These are phyloP conservation scores for Fundulus diaphanus DNA, from an alignment of 2,797 vertebrate species.

Conservation along the genomic window DNA sequence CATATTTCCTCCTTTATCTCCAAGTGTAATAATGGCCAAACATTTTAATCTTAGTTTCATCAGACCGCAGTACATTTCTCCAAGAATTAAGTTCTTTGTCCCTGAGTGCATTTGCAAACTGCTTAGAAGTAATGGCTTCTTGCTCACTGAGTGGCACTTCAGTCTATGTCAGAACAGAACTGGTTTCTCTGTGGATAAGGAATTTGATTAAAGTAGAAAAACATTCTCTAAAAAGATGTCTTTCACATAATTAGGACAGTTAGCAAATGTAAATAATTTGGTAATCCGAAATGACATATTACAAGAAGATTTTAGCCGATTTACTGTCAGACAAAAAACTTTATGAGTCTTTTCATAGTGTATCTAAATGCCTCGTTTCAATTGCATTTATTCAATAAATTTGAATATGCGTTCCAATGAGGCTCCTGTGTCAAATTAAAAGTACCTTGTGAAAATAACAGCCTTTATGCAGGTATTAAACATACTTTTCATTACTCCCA, in stretches of 20 bases:
- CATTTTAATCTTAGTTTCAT: too few species aligned
- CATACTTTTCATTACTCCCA: not conserved
- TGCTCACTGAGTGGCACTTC: not conserved
- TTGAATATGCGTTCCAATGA: not conserved
- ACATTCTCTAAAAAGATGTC: not conserved
- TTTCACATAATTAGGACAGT: not conserved
- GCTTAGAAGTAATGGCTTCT: too few species aligned
- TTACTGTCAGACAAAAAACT: too few species aligned
- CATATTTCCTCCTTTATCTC: too few species aligned
- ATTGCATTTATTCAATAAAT: not conserved
- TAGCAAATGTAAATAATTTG: not conserved
- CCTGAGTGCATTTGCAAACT: too few species aligned
- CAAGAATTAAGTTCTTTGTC: too few species aligned
- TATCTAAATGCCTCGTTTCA: too few species aligned
- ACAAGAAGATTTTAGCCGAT: not conserved
- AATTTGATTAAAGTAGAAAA: not conserved
- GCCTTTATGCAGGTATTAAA: not conserved
- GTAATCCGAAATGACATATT: not conserved
- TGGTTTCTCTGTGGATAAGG: not conserved
- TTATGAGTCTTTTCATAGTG: too few species aligned
- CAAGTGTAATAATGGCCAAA: too few species aligned
- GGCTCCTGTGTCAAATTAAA: not conserved
- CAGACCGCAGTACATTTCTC: too few species aligned
- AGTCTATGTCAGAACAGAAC: not conserved
- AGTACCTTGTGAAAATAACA: not conserved